Evolutionary conservation across 1,140 invertebrate species (phyloP), one percentile per base, ranked within the genome.

Genomic region (Camponotus floridanus): DNA sequence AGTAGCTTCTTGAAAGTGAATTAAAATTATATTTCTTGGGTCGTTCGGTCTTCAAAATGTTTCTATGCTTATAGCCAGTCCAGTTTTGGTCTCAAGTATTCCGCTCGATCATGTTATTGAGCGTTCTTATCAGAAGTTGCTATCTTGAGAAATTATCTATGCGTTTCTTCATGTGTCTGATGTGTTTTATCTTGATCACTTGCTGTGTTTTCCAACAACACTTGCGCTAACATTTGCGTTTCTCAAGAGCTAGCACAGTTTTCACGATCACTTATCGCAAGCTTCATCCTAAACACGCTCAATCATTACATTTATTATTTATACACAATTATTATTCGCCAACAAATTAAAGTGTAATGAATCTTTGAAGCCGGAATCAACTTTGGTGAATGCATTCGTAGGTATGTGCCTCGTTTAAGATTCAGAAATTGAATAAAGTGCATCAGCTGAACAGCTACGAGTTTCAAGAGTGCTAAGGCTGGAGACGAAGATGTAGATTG

Each of bases 371-470:
- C 15, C 8, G 9, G 18, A 15, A 42, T 57, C 2, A 57, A 31
- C 31, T 31, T 13, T 13, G 39, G 26, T 8, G 15, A 57, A 42
- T 45, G 21, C 31, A 13, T 48, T 48, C 45, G 9, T 33, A 68
- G 45, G 9, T 33, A 57, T n/a, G 64, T 42, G 2, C 13, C 31
- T n/a, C 36, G 48, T 21, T 73, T 42, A 71, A 78, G 5, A 11
- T 64, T 64, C 9, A 18, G 3, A 71, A 71, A 39, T 55, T 79
- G 13, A 78, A 48, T 67, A 61, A 59, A 76, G 36, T 59, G 33
- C 36, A 13, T 4, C n/a, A 3, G 13, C 13, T 9, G 39, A 11
- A 73, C 15, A 36, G 18, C 11, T 51, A 5, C 13, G 2, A 48
- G 18, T 42, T 36, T 21, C 6, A 15, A 70, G 70, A 42, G 65